Conservation (phyloP, 2,113 vertebrate genomes). For the Meriones unguiculatus region DNA sequence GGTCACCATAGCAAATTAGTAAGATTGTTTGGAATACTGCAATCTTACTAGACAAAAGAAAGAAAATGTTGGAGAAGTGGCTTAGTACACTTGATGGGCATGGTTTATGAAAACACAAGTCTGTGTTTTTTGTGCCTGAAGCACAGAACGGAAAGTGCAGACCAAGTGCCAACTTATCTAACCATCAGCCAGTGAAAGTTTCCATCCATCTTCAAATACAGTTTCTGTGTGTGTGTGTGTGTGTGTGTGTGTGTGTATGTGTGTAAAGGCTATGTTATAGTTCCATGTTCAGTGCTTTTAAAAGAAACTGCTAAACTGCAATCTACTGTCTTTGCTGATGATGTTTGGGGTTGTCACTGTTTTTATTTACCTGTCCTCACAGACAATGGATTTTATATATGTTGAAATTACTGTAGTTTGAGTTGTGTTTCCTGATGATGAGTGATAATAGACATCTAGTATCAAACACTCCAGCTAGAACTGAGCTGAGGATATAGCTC, state of each 20-base stretch:
- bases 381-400: background rate
- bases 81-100: background rate
- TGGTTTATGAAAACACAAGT: background rate
- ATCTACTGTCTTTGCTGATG: accelerated
- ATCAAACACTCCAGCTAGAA: background rate
- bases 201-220: accelerated
- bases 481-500: background rate
- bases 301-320: background rate
- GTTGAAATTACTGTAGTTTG: background rate
- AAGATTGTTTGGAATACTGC: background rate
- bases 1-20: background rate
- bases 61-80: background rate
- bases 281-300: background rate
- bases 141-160: background rate
- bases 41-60: background rate
- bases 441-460: accelerated
- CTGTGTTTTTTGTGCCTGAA: background rate
- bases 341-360: background rate
- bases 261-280: background rate
- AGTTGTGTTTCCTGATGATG: background rate
- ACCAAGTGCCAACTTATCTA: background rate
- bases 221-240: background rate
- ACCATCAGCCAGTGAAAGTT: background rate
- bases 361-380: background rate
- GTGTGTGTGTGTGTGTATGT: background rate